Conservation (phyloP, 2,888 invertebrate species). For the Erebia ligea region DNA sequence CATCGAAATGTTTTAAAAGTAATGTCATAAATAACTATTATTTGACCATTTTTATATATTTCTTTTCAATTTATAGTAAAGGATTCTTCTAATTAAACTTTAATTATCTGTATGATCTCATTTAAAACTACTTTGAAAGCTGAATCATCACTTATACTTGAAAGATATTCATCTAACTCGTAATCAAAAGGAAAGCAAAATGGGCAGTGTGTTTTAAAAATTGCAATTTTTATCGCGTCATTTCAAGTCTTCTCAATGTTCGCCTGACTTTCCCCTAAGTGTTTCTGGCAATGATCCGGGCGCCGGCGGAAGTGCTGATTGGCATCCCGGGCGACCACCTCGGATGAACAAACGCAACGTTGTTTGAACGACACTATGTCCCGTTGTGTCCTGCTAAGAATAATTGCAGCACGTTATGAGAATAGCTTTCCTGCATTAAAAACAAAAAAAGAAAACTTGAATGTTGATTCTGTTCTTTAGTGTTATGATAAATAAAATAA, state of each 20-base stretch:
- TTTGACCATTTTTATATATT: no score
- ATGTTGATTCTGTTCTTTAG: neutral
- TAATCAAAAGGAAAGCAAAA: neutral
- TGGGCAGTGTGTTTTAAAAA: constrained; percentile 6
- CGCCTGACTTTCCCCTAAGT: constrained; percentile 55
- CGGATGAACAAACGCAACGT: constrained; percentile 55
- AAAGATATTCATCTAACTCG: neutral
- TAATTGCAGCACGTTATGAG: constrained; percentile 23
- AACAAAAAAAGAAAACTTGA: neutral
- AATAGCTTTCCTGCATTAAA: constrained; percentile 9
- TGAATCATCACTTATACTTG: neutral
- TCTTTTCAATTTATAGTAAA: neutral
- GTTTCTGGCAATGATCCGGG: constrained; percentile 70
- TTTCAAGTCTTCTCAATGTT: constrained; percentile 26
- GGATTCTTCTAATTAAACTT: neutral
- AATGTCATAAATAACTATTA: neutral
- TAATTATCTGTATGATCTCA: neutral
- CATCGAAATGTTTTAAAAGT: neutral
- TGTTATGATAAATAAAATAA: no score
- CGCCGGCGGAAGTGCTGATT: constrained; percentile 76
- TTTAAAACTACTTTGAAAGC: neutral
- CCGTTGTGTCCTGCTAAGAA: constrained; percentile 35
- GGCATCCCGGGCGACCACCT: constrained; percentile 68
- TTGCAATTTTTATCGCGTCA: constrained; percentile 23
- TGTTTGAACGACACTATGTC: constrained; percentile 49